Evolutionary conservation across 1,140 invertebrate genomes (phyloP).

Genomic region (Vollenhovia emeryi): DNA sequence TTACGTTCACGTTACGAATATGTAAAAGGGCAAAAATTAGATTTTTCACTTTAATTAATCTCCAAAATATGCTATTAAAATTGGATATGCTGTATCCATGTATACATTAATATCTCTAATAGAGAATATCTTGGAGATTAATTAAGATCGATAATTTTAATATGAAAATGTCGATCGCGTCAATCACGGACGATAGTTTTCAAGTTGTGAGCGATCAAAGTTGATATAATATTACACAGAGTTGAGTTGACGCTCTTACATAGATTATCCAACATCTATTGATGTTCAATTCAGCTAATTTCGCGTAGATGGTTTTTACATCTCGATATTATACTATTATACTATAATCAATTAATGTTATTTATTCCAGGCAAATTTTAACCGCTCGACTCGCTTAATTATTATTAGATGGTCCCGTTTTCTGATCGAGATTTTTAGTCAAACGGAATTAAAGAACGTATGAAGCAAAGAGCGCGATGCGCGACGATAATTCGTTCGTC

Average conservation of each 20-base stretch:
- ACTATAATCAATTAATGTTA: background rate
- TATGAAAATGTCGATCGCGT: background rate
- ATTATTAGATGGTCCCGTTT: background rate
- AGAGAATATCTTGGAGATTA: background rate
- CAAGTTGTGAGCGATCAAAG: background rate
- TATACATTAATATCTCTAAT: background rate
- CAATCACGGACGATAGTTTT: background rate
- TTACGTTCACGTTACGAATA: background rate
- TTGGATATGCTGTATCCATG: background rate
- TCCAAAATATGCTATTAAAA: background rate
- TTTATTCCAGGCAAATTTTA: background rate
- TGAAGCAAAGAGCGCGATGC: background rate
- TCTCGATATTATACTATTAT: background rate
- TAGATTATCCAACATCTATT: background rate
- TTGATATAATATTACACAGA: background rate
- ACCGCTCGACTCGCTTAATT: background rate
- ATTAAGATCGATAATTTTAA: background rate
- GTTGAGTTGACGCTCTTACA: background rate
- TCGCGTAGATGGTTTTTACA: background rate
- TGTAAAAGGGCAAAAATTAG: background rate
- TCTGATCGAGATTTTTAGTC: background rate
- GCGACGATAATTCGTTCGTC: background rate
- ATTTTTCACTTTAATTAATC: background rate
- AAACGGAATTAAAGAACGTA: background rate
- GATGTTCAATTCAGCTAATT: background rate